A percentile compares a stretch with the other conserved stretches of the same genome.
phyloP scores from a whole-genome alignment of 1,140 invertebrate species.

The Habropoda laboriosa region DNA sequence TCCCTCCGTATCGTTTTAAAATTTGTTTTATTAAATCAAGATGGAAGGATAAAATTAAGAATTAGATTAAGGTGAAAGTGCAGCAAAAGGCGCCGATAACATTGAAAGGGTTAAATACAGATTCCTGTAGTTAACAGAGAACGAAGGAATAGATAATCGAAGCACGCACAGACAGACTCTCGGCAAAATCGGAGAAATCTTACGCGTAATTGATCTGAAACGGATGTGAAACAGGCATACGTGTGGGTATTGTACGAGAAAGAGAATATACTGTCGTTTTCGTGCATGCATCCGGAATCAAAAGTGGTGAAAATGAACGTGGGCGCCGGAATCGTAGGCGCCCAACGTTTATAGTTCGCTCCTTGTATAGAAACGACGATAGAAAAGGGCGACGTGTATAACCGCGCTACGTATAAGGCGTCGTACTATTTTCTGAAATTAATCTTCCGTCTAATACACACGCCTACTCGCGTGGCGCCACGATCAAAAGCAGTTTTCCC shows the following conservation, averaged over 20 bases:
- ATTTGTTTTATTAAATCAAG: too few relatives aligned
- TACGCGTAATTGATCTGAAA: not conserved
- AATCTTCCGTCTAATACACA: conserved; percentile 2
- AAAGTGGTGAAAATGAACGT: conserved; percentile 41
- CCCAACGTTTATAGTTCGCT: conserved; percentile 35
- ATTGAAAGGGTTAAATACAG: too few relatives aligned
- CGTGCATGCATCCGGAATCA: conserved; percentile 24
- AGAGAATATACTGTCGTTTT: conserved; percentile 6
- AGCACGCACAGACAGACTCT: not conserved
- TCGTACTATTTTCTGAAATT: conserved; percentile 34
- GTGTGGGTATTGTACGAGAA: not conserved
- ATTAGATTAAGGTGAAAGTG: too few relatives aligned
- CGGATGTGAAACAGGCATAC: too few relatives aligned
- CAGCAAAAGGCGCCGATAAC: too few relatives aligned
- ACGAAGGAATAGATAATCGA: not conserved
- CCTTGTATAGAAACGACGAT: conserved; percentile 44
- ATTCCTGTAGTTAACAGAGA: too few relatives aligned
- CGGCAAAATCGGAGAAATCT: not conserved
- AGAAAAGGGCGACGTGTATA: conserved; percentile 28
- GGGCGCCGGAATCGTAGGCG: conserved; percentile 44
- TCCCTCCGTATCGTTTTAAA: too few relatives aligned
- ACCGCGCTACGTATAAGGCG: conserved; percentile 4
- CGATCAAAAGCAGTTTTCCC: not conserved
- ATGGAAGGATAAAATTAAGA: too few relatives aligned
- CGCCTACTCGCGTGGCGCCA: conserved; percentile 8